Percentiles rank a stretch among this genome's conserved stretches.
Evolutionary conservation across 2,888 invertebrate genomes (phyloP).

Genomic region (Drepanosiphum platanoidis): DNA sequence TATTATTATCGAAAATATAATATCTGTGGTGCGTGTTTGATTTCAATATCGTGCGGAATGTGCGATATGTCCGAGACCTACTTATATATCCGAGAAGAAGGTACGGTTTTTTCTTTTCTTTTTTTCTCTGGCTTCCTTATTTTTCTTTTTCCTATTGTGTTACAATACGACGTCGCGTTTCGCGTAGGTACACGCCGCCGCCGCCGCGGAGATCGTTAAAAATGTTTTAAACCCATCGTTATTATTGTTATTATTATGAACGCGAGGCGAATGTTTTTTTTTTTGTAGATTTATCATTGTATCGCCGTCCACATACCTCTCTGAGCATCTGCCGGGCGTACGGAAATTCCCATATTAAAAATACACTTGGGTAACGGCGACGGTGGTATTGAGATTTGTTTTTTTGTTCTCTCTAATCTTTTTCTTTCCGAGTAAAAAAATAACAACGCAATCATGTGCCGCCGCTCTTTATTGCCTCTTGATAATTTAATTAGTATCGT

Average conservation of each 20-base stretch:
- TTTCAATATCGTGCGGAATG: conserved; percentile 18
- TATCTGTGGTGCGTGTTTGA: conserved; percentile 10
- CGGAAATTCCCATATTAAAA: not conserved
- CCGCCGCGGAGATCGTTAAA: conserved; percentile 1
- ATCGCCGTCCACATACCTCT: not conserved
- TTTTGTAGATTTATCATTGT: not conserved
- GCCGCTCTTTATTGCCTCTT: no score
- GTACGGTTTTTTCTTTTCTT: not conserved
- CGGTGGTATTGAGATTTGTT: not conserved
- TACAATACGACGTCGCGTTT: no score
- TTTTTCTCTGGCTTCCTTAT: not conserved
- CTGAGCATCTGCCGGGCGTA: not conserved
- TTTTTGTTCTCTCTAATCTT: not conserved
- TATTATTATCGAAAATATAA: conserved; percentile 47
- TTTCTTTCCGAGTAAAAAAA: no score
- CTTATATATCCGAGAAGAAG: not conserved
- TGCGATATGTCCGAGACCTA: conserved; percentile 17
- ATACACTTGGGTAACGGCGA: not conserved
- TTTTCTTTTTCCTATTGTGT: not conserved
- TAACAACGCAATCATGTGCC: no score
- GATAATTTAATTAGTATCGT: no score
- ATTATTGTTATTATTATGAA: no score
- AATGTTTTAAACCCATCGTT: not conserved
- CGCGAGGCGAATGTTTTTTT: not conserved
- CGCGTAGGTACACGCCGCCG: not conserved